These are phyloP conservation scores for Coronaproctus castanopsis DNA, from an alignment of 2,888 invertebrate genomes.

Conservation along the genomic window DNA sequence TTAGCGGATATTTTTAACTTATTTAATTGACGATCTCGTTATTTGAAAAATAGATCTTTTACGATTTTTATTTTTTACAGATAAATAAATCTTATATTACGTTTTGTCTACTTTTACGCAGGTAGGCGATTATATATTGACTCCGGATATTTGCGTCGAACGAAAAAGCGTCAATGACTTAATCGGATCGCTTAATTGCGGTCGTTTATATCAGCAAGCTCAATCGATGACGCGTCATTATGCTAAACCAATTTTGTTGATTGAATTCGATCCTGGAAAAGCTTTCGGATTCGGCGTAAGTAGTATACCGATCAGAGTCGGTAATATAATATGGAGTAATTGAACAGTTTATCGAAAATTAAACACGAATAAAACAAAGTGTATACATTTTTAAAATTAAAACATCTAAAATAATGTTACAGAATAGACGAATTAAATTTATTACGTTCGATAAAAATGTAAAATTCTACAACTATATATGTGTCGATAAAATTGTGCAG, in stretches of 20 bases:
- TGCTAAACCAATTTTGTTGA: slow-evolving; percentile 67
- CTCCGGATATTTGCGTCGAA: slow-evolving; percentile 91
- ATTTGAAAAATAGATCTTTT: too few species aligned
- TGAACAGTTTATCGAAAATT: background rate
- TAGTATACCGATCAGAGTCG: slow-evolving; percentile 1
- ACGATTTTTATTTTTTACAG: too few species aligned
- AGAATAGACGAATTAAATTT: too few species aligned
- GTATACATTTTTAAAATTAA: too few species aligned
- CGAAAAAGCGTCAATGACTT: slow-evolving; percentile 90
- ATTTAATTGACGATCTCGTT: too few species aligned
- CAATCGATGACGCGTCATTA: slow-evolving; percentile 82
- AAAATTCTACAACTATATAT: too few species aligned
- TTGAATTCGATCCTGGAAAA: slow-evolving; percentile 89
- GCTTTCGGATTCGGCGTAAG: slow-evolving; percentile 68
- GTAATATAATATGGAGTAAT: background rate
- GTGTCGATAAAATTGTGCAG: too few species aligned
- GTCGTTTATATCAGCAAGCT: slow-evolving; percentile 81
- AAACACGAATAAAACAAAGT: background rate
- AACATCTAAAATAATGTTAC: too few species aligned
- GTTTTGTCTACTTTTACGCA: slow-evolving; percentile 2
- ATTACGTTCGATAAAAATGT: too few species aligned
- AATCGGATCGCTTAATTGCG: slow-evolving; percentile 84
- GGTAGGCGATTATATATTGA: slow-evolving; percentile 89
- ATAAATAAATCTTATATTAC: too few species aligned
- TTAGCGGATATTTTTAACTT: too few species aligned